phyloP scores from a whole-genome alignment of 2,113 vertebrate species.

The human region GRCh38 chr3:45233501-45234000 shows the following conservation, averaged over 20 bases:
- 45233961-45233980: neutral
- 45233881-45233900: no score
- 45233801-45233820: neutral
- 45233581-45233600: neutral
- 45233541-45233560: neutral
- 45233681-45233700: slow-evolving; percentile 36
- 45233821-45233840: neutral
- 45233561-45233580: neutral
- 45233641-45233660: slow-evolving; percentile 44
- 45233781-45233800: neutral
- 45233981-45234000: neutral
- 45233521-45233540: neutral
- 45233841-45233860: neutral
- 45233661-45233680: slow-evolving; percentile 23
- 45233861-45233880: neutral
- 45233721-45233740: neutral
- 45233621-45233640: slow-evolving; percentile 46
- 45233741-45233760: slow-evolving; percentile 5
- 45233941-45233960: accelerated
- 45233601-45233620: slow-evolving; percentile 35
- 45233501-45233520: neutral
- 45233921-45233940: neutral
- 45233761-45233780: neutral
- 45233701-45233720: slow-evolving; percentile 15
- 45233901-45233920: neutral